Evolutionary conservation across 2,113 vertebrate species (phyloP).

Genomic region (Todiramphus chloris): DNA sequence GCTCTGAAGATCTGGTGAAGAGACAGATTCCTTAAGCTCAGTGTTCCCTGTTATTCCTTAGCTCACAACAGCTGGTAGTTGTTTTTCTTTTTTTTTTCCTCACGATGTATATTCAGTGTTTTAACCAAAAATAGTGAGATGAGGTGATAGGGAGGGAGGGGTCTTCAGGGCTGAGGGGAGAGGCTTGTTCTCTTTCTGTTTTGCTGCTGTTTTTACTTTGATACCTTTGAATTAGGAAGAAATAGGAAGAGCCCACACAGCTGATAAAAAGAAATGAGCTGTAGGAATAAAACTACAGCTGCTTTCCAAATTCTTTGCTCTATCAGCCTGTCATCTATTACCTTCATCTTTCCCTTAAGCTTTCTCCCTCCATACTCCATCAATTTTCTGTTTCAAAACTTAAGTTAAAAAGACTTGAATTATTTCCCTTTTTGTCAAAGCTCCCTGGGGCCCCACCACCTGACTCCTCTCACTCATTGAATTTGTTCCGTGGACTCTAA

Average conservation of each 20-base stretch:
- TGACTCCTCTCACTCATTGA: not conserved
- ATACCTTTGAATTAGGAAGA: not conserved
- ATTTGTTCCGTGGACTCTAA: not conserved
- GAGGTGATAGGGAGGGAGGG: not conserved
- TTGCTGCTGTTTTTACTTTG: not conserved
- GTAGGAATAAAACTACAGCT: not conserved
- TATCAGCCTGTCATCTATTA: not conserved
- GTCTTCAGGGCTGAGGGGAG: not conserved
- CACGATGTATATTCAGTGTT: not conserved
- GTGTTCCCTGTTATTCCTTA: not conserved
- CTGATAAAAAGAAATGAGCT: not conserved
- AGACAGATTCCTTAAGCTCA: not conserved
- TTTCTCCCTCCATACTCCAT: not conserved
- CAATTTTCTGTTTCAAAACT: not conserved
- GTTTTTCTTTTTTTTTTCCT: not conserved
- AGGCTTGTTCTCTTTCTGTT: not conserved
- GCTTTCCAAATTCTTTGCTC: not conserved
- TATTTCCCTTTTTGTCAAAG: not conserved
- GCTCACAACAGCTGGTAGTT: not conserved
- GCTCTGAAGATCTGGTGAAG: not conserved
- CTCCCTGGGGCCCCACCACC: not conserved
- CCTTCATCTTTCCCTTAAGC: not conserved
- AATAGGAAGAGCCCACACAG: not conserved
- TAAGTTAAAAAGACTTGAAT: not conserved
- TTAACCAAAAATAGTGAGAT: not conserved